Conservation (phyloP, 2,797 vertebrate species). For the Sphenopsis melanotis region DNA sequence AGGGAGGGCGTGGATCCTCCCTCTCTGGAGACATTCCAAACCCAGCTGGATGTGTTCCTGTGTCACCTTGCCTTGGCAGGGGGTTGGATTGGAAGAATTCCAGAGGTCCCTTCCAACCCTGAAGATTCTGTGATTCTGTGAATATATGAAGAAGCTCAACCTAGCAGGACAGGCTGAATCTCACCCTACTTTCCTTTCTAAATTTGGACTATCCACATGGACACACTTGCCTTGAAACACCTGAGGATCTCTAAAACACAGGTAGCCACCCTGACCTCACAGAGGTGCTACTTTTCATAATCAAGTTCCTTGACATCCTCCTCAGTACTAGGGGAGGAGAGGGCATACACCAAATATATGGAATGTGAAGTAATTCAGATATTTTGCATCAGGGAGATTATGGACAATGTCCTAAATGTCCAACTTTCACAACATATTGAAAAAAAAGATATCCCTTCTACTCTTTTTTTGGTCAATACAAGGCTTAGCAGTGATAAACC, state of each 20-base stretch:
- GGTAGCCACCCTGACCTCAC: background rate
- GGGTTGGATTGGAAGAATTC: background rate
- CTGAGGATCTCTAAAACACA: background rate
- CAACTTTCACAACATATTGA: background rate
- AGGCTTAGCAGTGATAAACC: background rate
- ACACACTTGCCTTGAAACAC: background rate
- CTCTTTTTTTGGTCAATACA: background rate
- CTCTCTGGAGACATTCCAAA: background rate
- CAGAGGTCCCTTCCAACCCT: background rate
- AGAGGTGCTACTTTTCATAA: background rate
- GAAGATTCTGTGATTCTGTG: background rate
- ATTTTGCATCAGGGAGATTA: background rate
- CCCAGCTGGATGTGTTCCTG: background rate
- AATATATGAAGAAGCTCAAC: background rate
- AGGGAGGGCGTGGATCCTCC: accelerated
- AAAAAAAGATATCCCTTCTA: background rate
- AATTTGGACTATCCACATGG: background rate
- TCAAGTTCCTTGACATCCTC: accelerated
- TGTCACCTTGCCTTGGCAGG: background rate
- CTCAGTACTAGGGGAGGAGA: background rate
- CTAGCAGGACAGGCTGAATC: background rate
- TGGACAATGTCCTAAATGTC: background rate
- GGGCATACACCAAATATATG: background rate
- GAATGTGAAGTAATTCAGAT: background rate
- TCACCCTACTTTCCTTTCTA: background rate